phyloP scores from a whole-genome alignment of 2,113 vertebrate genomes.

The Maccullochella peelii region DNA sequence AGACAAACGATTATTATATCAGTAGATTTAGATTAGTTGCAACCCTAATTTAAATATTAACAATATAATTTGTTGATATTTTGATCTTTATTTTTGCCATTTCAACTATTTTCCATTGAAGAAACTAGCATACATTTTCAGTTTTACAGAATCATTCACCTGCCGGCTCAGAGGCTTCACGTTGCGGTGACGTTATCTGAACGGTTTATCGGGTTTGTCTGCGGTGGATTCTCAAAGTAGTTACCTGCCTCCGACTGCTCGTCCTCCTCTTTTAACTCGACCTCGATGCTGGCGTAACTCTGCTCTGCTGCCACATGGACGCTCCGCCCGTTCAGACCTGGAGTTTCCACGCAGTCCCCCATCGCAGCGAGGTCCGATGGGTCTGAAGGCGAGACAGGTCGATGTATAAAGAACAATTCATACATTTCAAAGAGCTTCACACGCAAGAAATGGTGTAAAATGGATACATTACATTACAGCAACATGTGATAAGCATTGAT shows the following conservation, averaged over 20 bases:
- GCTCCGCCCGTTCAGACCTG: background rate
- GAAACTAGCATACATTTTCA: background rate
- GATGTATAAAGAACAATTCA: background rate
- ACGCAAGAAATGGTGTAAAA: background rate
- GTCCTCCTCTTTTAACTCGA: background rate
- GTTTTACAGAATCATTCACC: background rate
- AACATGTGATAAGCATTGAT: no score
- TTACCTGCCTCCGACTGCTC: background rate
- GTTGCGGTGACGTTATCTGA: background rate
- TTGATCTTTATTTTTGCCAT: no score
- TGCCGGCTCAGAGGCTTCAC: accelerated
- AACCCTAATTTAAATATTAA: no score
- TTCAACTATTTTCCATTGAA: background rate
- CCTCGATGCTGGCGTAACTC: background rate
- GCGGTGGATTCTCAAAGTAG: background rate
- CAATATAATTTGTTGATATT: no score
- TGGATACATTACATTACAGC: background rate
- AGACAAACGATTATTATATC: no score
- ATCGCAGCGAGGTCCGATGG: background rate
- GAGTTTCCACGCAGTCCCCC: background rate
- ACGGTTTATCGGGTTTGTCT: background rate
- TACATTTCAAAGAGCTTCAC: background rate
- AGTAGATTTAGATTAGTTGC: no score
- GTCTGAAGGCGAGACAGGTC: background rate
- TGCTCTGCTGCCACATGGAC: background rate